phyloP scores from a whole-genome alignment of 1,140 invertebrate genomes.

The Calephelis nemesis region DNA sequence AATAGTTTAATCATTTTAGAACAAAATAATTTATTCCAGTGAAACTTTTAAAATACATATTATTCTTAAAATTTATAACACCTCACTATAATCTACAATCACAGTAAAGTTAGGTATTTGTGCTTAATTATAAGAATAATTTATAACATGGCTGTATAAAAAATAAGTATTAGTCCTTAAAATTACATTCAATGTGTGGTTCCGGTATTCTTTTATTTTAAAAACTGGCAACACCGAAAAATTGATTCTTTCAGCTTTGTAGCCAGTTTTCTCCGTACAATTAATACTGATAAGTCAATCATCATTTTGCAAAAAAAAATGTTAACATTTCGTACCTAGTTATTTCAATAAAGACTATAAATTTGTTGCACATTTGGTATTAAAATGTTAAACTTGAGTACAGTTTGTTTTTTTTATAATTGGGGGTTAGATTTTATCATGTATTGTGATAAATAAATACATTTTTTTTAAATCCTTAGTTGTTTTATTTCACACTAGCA shows the following conservation, averaged over 20 bases:
- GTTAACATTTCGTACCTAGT: not conserved
- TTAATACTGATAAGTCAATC: too few species aligned
- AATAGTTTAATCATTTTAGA: too few species aligned
- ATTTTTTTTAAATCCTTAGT: constrained; percentile 2
- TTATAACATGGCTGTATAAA: not conserved
- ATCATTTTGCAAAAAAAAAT: not conserved
- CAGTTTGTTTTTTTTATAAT: constrained; percentile 10
- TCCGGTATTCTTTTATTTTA: too few species aligned
- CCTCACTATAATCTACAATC: not conserved
- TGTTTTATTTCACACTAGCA: not conserved
- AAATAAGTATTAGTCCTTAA: constrained; percentile 2
- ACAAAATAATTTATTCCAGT: too few species aligned
- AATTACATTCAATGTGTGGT: not conserved
- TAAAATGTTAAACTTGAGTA: not conserved
- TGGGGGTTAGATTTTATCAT: constrained; percentile 8
- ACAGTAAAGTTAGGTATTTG: not conserved
- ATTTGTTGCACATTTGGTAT: not conserved
- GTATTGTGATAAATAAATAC: constrained; percentile 18
- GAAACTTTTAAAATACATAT: not conserved
- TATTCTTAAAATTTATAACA: not conserved
- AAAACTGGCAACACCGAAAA: too few species aligned
- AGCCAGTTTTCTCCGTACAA: too few species aligned
- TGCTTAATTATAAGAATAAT: constrained; percentile 6
- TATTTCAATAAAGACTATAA: not conserved
- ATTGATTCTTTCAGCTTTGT: too few species aligned